These are phyloP conservation scores for Acholoe squamosa DNA, from an alignment of 2,888 invertebrate species.

Conservation along the genomic window DNA sequence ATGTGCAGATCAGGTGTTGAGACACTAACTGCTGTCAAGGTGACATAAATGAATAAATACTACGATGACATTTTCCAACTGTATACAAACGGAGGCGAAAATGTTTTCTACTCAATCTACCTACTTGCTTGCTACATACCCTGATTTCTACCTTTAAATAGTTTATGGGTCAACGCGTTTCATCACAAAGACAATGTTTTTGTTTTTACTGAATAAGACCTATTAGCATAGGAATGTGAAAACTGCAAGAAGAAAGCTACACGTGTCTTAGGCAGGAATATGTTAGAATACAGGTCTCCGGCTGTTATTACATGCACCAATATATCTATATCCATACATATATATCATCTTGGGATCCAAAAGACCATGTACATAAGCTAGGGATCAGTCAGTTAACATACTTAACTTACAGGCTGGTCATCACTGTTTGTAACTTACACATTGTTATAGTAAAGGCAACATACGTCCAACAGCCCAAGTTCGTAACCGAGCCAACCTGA, in stretches of 20 bases:
- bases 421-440: no score
- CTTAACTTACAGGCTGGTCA: no score
- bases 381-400: not conserved
- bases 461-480: no score
- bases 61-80: not conserved
- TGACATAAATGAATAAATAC: constrained; percentile 37
- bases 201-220: not conserved
- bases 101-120: not conserved
- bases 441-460: no score
- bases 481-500: no score
- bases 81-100: not conserved
- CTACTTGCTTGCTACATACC: not conserved
- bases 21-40: not conserved
- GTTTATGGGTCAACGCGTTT: constrained; percentile 8
- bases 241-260: not conserved
- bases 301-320: not conserved
- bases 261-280: not conserved
- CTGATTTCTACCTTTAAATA: not conserved
- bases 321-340: not conserved
- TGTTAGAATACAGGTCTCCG: not conserved
- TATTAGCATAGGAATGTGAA: not conserved
- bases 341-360: not conserved
- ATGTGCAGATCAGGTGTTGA: not conserved
- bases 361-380: not conserved
- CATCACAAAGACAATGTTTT: not conserved